Evolutionary conservation across 2,888 invertebrate genomes (phyloP), one percentile per base, ranked within the genome.

Genomic region (Drosophila fulvimacula): DNA sequence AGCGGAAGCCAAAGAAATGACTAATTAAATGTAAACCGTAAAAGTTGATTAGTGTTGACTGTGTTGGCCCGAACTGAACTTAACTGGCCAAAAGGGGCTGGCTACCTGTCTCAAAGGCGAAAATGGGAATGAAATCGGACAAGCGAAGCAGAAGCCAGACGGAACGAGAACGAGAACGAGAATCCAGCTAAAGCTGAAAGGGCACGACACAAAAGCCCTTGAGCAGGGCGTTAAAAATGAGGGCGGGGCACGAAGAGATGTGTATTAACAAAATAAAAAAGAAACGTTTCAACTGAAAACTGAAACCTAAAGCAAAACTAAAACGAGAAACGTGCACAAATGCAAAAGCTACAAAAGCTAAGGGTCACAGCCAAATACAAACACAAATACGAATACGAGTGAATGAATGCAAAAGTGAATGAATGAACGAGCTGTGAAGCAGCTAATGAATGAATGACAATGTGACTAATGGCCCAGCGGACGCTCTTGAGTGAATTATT

Each of bases 1-100:
- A 17, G 36, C 59, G 81, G 88, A 86, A 86, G 85, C 88, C 85
- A 73, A 59, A 81, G 68, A 81, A 86, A 76, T 85, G 79, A 75
- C 85, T 85, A 86, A 86, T 88, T 86, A 86, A 85, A 85, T 88
- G 75, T 85, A 79, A 79, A 68, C 83, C 77, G 82, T 77, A 76
- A 82, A 86, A 82, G 85, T 87, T 84, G 73, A 81, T 73, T 77
- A 75, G 73, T 76, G 70, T 44, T 83, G 84, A 69, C 75, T 65
- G 58, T 49, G 57, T 27, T 52, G 46, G 57, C 46, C 30, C 58
- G 36, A 60, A 76, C 71, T 73, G 73, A 69, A 71, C 56, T 69
- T 36, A 44, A 52, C 49, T 56, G 51, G 13, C 24, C 41, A 41
- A 32, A 34, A 19, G 32, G 42, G 42, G 32, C 52, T 55, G 41